These are phyloP conservation scores for Danionella cerebrum DNA, from an alignment of 2,113 vertebrate species.

Conservation along the genomic window DNA sequence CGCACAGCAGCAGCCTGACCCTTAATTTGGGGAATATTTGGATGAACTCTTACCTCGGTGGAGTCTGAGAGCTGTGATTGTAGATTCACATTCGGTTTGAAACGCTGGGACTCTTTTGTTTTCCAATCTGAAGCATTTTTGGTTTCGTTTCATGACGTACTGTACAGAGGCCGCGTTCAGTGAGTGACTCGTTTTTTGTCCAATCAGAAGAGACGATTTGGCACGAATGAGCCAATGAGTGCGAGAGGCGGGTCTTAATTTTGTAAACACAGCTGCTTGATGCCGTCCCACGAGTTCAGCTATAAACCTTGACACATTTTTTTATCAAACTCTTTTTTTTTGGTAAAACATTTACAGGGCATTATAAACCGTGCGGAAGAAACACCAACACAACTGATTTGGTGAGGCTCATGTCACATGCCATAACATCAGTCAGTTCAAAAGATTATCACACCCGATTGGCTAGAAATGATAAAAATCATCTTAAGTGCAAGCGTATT, in stretches of 20 bases:
- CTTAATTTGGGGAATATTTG: background rate
- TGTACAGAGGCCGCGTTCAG: background rate
- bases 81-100: background rate
- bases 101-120: background rate
- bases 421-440: no score
- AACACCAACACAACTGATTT: no score
- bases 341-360: no score
- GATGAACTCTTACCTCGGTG: background rate
- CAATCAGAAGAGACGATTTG: background rate
- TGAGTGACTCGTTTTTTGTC: background rate
- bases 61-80: background rate
- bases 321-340: no score
- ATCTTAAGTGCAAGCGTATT: no score
- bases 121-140: slow-evolving; percentile 9
- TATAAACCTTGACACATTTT: no score
- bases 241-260: background rate
- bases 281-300: no score
- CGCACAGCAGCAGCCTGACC: background rate
- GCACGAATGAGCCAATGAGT: background rate
- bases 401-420: no score
- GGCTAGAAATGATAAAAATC: no score
- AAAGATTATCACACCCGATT: no score
- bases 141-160: slow-evolving; percentile 31
- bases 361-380: no score
- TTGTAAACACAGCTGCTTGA: background rate